These are phyloP conservation scores for Falco cherrug DNA, from an alignment of 2,797 vertebrate genomes.

Conservation along the genomic window DNA sequence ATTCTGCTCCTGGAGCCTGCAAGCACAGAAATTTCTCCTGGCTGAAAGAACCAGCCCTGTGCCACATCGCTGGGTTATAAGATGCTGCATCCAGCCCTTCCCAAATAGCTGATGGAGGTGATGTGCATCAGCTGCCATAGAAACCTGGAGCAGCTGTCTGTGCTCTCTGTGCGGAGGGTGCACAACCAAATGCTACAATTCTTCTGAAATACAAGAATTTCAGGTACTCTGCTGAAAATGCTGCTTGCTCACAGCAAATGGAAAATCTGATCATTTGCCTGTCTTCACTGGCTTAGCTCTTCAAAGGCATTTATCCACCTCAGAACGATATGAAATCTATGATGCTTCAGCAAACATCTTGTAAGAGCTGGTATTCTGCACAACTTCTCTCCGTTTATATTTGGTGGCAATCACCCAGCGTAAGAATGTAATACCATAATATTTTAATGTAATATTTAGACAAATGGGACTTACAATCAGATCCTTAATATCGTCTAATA, in stretches of 20 bases:
- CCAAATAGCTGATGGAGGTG: neutral
- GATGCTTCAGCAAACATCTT: conserved; percentile 41
- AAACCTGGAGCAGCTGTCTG: neutral
- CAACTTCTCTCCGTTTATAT: neutral
- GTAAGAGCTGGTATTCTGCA: conserved; percentile 2
- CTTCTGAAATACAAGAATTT: neutral
- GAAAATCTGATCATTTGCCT: neutral
- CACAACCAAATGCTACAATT: neutral
- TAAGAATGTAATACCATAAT: conserved; percentile 2
- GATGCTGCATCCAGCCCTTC: neutral
- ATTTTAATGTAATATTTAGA: conserved; percentile 50
- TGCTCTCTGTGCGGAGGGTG: neutral
- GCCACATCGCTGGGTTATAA: neutral
- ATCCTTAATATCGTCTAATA: neutral
- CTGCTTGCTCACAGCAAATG: neutral
- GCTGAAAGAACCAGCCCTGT: neutral
- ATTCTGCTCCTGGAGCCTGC: neutral
- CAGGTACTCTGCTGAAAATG: neutral
- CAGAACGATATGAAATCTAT: neutral
- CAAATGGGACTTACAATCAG: conserved; percentile 23
- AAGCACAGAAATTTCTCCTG: neutral
- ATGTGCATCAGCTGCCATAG: neutral
- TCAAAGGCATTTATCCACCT: conserved; percentile 1
- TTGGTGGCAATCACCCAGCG: neutral
- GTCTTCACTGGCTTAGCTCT: neutral